Percentiles rank a stretch among this genome's conserved stretches.
These are phyloP conservation scores for Nesoenas mayeri DNA, from an alignment of 2,113 vertebrate species.

Conservation along the genomic window DNA sequence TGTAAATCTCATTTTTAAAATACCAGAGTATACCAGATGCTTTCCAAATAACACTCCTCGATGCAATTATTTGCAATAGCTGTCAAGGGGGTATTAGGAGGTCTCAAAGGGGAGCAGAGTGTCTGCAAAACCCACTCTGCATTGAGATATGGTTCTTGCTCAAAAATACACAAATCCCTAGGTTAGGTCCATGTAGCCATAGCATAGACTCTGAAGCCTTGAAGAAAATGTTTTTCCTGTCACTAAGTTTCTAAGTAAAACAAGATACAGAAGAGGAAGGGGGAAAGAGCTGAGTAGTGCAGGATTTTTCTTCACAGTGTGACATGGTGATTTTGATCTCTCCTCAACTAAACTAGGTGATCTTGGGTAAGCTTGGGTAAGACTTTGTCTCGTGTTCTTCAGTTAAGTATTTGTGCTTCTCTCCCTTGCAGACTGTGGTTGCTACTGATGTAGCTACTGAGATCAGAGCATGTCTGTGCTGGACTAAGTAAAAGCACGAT, in stretches of 20 bases:
- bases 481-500: not conserved
- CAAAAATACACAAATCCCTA: not conserved
- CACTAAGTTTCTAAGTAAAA: not conserved
- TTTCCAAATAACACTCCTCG: not conserved
- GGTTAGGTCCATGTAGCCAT: not conserved
- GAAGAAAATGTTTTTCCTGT: not conserved
- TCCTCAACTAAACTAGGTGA: not conserved
- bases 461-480: not conserved
- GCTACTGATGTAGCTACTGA: not conserved
- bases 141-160: not conserved
- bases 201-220: not conserved
- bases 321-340: not conserved
- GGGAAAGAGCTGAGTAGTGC: not conserved
- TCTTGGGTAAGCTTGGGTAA: not conserved
- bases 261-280: not conserved
- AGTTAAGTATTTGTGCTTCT: not conserved
- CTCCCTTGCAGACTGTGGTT: not conserved
- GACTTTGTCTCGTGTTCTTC: not conserved
- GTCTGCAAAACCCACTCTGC: conserved; percentile 14
- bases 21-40: not conserved
- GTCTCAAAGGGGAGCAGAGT: not conserved
- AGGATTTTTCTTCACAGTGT: not conserved
- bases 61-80: conserved; percentile 14
- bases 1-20: conserved; percentile 55
- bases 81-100: not conserved